Evolutionary conservation across 2,797 vertebrate genomes (phyloP).

Genomic region (Acanthurus tractus): DNA sequence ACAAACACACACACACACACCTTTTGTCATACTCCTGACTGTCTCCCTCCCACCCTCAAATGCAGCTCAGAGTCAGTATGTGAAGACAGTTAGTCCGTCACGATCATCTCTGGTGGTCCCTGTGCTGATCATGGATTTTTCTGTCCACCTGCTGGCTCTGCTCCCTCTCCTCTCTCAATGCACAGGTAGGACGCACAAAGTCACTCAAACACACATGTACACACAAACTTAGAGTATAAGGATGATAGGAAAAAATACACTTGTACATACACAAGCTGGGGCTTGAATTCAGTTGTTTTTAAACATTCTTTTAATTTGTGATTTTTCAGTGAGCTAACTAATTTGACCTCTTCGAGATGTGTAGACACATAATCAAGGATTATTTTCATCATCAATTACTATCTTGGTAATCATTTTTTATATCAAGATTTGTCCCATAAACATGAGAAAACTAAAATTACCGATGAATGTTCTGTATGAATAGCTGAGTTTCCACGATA

Average conservation of each 20-base stretch:
- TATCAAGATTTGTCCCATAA: background rate
- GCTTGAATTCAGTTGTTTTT: background rate
- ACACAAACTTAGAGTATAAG: background rate
- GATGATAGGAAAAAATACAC: too few species aligned
- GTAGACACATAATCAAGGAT: too few species aligned
- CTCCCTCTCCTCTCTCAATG: constrained; percentile 67
- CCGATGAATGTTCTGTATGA: too few species aligned
- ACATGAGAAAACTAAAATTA: background rate
- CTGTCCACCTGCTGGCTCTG: constrained; percentile 70
- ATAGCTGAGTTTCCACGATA: background rate
- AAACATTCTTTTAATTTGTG: background rate
- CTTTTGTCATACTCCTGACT: constrained; percentile 24
- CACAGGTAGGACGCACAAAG: constrained; percentile 77
- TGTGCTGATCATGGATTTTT: constrained; percentile 75
- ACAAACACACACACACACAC: constrained; percentile 38
- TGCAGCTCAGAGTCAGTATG: constrained; percentile 48
- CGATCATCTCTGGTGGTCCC: constrained; percentile 33
- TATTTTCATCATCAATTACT: background rate
- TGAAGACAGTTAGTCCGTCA: constrained; percentile 50
- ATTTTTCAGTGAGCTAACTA: too few species aligned
- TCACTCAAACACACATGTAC: background rate
- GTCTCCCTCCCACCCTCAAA: constrained; percentile 51
- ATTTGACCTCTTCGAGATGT: background rate
- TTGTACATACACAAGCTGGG: background rate
- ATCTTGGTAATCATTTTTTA: background rate